Percentiles rank a stretch among this genome's conserved stretches.
Evolutionary conservation across 2,888 invertebrate species (phyloP).

Genomic region (Griposia aprilina): DNA sequence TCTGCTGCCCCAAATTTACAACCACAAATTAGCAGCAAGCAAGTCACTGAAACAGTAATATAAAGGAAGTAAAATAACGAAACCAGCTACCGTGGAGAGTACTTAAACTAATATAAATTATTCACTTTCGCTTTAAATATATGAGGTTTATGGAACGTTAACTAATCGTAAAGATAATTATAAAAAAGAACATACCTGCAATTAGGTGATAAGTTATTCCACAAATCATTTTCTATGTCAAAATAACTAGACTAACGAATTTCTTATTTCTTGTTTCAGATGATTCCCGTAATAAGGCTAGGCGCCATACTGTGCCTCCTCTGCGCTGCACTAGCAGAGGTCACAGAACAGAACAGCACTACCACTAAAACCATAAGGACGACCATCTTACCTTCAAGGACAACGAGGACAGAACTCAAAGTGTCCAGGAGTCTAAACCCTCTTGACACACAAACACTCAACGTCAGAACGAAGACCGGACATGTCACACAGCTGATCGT

Average conservation of each 20-base stretch:
- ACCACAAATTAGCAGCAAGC: conserved; percentile 47
- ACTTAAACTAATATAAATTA: conserved; percentile 64
- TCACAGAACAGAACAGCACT: conserved; percentile 83
- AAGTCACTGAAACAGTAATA: conserved; percentile 41
- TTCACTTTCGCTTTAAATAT: conserved; percentile 66
- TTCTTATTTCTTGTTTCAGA: conserved; percentile 81
- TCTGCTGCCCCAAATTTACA: conserved; percentile 35
- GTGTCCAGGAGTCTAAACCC: conserved; percentile 95
- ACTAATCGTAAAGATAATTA: conserved; percentile 60
- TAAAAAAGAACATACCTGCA: conserved; percentile 47
- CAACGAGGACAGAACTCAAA: conserved; percentile 94
- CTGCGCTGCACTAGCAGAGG: conserved; percentile 77
- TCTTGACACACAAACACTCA: conserved; percentile 94
- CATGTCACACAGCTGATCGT: conserved; percentile 94
- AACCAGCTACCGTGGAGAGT: conserved; percentile 58
- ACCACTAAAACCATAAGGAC: conserved; percentile 85
- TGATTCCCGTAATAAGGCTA: conserved; percentile 87
- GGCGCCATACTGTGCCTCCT: conserved; percentile 83
- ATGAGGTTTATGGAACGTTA: conserved; percentile 53
- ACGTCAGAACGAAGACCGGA: conserved; percentile 94
- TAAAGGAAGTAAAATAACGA: conserved; percentile 64
- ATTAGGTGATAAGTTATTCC: conserved; percentile 42
- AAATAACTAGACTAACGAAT: conserved; percentile 43
- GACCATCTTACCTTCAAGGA: conserved; percentile 89
- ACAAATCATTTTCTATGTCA: conserved; percentile 36